A percentile compares a stretch with the other conserved stretches of the same genome.
phyloP scores from a whole-genome alignment of 2,888 invertebrate species.

The Gymnosoma rotundatum region DNA sequence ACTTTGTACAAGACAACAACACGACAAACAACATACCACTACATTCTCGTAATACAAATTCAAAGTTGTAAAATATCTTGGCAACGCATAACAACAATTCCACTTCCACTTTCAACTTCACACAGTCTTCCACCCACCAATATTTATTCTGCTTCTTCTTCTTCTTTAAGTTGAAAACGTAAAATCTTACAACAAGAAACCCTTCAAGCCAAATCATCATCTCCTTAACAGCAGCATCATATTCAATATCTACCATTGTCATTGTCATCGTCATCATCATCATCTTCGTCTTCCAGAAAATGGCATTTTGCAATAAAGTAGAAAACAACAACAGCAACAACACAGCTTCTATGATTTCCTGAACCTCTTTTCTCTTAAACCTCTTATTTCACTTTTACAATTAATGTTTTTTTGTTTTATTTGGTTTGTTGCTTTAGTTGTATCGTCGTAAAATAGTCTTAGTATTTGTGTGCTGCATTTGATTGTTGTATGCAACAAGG shows the following conservation, averaged over 20 bases:
- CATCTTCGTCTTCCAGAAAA: conserved; percentile 33
- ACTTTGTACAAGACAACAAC: conserved; percentile 51
- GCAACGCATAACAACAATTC: conserved; percentile 53
- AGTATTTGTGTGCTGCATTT: conserved; percentile 21
- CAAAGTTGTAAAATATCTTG: conserved; percentile 45
- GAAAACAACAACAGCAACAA: conserved; percentile 4
- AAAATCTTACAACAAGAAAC: conserved; percentile 50
- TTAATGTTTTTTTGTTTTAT: neutral
- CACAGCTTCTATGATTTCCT: conserved; percentile 32
- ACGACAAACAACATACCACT: conserved; percentile 48
- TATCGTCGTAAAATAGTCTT: neutral
- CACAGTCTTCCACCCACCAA: neutral
- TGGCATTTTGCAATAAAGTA: conserved; percentile 37
- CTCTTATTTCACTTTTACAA: conserved; percentile 26
- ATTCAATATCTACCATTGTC: conserved; percentile 46
- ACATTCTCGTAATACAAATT: conserved; percentile 26
- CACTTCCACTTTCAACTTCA: conserved; percentile 4
- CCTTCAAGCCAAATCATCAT: conserved; percentile 67
- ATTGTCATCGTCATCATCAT: conserved; percentile 32
- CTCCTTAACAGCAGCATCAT: conserved; percentile 48
- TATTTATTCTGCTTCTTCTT: neutral
- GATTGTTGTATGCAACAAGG: conserved; percentile 45
- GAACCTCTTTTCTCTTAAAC: conserved; percentile 27
- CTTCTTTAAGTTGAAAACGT: conserved; percentile 21
- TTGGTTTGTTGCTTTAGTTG: neutral